A percentile compares a stretch with the other conserved stretches of the same genome.
These are phyloP conservation scores for Stigmatopora nigra DNA, from an alignment of 2,113 vertebrate genomes.

Conservation along the genomic window DNA sequence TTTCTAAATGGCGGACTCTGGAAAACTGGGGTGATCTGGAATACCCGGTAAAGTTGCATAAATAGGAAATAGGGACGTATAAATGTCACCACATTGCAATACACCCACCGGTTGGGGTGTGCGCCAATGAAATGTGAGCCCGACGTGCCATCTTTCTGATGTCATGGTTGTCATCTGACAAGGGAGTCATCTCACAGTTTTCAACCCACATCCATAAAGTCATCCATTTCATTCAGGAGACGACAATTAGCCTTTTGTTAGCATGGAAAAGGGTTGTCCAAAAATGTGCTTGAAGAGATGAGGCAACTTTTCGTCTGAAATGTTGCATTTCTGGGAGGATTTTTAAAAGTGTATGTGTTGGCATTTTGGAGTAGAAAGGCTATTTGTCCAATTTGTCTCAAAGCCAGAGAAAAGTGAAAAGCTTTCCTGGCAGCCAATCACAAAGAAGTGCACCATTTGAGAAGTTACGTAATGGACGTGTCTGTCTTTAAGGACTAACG, in stretches of 20 bases:
- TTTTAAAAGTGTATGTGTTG: slow-evolving; percentile 14
- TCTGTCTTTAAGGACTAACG: slow-evolving; percentile 66
- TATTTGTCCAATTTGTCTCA: slow-evolving; percentile 29
- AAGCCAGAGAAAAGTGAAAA: no score
- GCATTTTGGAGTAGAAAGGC: slow-evolving; percentile 32
- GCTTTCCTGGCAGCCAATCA: slow-evolving; percentile 46
- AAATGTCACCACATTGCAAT: background rate
- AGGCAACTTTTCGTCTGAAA: slow-evolving; percentile 32
- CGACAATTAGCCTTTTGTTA: slow-evolving; percentile 57
- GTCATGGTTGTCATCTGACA: slow-evolving; percentile 49
- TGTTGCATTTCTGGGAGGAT: slow-evolving; percentile 34
- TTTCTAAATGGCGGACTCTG: background rate
- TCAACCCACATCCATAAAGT: slow-evolving; percentile 50
- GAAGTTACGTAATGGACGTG: slow-evolving; percentile 64
- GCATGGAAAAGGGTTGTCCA: slow-evolving; percentile 13
- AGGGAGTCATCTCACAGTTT: slow-evolving; percentile 55
- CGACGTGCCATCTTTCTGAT: slow-evolving; percentile 48
- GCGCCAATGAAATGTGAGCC: slow-evolving; percentile 23
- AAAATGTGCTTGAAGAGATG: slow-evolving; percentile 38
- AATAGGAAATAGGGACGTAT: background rate
- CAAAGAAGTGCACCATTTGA: slow-evolving; percentile 31
- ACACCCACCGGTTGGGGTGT: background rate
- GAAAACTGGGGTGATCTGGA: background rate
- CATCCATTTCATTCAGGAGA: slow-evolving; percentile 46
- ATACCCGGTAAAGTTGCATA: background rate